Evolutionary conservation across 2,113 vertebrate species (phyloP).

Genomic region (Seriola rivoliana): DNA sequence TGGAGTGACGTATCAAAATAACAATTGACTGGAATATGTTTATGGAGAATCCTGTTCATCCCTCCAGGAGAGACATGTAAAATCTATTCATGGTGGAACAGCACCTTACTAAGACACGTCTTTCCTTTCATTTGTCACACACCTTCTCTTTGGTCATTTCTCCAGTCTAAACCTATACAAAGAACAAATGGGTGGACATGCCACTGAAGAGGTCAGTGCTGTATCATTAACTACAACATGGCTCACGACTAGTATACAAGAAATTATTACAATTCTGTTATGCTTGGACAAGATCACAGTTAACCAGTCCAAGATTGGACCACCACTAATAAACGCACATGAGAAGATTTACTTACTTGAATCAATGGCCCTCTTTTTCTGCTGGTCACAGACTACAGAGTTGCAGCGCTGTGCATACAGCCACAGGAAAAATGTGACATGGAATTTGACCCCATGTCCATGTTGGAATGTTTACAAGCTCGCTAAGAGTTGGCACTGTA

Average conservation of each 20-base stretch:
- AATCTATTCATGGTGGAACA: not conserved
- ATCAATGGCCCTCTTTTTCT: not conserved
- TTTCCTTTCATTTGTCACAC: not conserved
- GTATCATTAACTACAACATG: not conserved
- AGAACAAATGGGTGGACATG: not conserved
- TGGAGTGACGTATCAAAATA: not conserved
- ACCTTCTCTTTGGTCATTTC: not conserved
- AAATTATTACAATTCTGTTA: not conserved
- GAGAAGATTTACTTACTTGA: slow-evolving; percentile 46
- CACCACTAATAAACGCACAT: not conserved
- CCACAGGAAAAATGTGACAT: slow-evolving; percentile 1
- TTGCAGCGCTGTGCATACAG: slow-evolving; percentile 1
- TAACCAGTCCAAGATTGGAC: not conserved
- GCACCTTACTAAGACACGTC: not conserved
- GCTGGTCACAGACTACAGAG: slow-evolving; percentile 1
- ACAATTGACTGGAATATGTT: not conserved
- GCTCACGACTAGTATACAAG: too few relatives aligned
- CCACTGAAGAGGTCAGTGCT: not conserved
- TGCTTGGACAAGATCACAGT: not conserved
- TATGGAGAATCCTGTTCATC: not conserved
- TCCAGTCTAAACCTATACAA: not conserved
- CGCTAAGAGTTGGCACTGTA: not conserved
- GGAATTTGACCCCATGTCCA: slow-evolving; percentile 74
- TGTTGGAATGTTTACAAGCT: slow-evolving; percentile 67
- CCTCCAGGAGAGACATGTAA: not conserved